phyloP scores from a whole-genome alignment of 2,797 vertebrate genomes.

The Enteromius argenteus region DNA sequence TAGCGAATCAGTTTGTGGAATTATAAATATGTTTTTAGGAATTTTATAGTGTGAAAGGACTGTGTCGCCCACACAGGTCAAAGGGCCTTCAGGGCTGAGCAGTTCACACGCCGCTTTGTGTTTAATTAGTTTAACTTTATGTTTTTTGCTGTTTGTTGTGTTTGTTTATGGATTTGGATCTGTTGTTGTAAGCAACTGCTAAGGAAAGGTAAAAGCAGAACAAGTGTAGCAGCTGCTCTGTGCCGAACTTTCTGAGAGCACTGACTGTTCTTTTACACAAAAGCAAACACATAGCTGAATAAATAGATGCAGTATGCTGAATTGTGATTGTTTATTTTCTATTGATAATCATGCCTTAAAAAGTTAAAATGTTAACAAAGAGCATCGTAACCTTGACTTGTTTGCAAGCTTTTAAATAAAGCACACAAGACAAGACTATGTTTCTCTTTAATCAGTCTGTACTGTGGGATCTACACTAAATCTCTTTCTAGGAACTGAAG shows the following conservation, averaged over 20 bases:
- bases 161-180: neutral
- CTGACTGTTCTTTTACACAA: neutral
- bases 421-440: neutral
- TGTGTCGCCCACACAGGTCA: neutral
- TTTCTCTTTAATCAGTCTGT: neutral
- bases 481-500: neutral
- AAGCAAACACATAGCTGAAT: no score
- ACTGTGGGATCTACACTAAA: neutral
- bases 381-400: neutral
- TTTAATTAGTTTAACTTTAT: neutral
- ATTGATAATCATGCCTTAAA: neutral
- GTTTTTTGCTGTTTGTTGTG: neutral
- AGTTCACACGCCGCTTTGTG: neutral
- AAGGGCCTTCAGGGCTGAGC: neutral
- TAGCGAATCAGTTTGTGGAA: neutral
- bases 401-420: no score
- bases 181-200: neutral
- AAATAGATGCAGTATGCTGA: neutral
- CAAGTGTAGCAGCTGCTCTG: neutral
- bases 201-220: neutral
- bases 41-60: neutral
- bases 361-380: neutral
- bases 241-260: neutral
- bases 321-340: neutral
- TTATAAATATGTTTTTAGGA: neutral